Base-by-base conservation (phyloP, 2,113 vertebrate genomes). In the Corvus moneduloides region DNA sequence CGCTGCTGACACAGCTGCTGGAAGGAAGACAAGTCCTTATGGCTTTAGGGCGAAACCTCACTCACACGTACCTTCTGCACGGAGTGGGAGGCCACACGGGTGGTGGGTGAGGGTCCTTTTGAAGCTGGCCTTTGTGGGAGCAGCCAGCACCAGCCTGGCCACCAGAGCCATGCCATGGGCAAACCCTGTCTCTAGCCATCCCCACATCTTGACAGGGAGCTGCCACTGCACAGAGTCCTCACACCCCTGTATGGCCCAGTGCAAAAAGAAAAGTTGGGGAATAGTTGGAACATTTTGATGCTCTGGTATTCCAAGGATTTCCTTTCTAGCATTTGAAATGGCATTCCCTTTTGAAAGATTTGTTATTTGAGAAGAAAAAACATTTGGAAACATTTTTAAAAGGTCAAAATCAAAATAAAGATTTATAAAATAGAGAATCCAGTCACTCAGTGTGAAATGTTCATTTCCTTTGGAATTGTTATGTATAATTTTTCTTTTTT, bases 361-460 rank as follows among this genome's bases (percentile, higher is more conserved):
- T 75, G 80, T 43, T 74, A 89, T 63, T 90, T 87, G 77, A 93
- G 83, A 81, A 92, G 41, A 54, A 91, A 91, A 84, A 90, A 19
- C 22, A 84, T 93, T 95, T 96, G 68, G 96, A 90, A 94, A 89
- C 16, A 68, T 84, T 95, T 94, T 87, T 87, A 61, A 97, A 95
- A 96, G 95, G 89, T 95, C 95, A 89, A 73, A 94, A 94, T 85
- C 79, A 94, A 95, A 95, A 92, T 77, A 94, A 93, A 87, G 44
- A n/a, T 89, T 92, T 93, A 84, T 91, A 94, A 95, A 93, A 71
- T 5, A 89, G 17, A 84, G 24, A 87, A 92, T 90, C 46, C 1
- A 4, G 48, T 93, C 68, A 78, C 48, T 52, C 80, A 64, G 86
- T 68, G 80, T 92, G 84, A 94, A 94, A 86, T 68, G 32, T 49